Evolutionary conservation across 2,113 vertebrate genomes (phyloP), one percentile per base, ranked within the genome.

Genomic region (Ceratotherium simum): DNA sequence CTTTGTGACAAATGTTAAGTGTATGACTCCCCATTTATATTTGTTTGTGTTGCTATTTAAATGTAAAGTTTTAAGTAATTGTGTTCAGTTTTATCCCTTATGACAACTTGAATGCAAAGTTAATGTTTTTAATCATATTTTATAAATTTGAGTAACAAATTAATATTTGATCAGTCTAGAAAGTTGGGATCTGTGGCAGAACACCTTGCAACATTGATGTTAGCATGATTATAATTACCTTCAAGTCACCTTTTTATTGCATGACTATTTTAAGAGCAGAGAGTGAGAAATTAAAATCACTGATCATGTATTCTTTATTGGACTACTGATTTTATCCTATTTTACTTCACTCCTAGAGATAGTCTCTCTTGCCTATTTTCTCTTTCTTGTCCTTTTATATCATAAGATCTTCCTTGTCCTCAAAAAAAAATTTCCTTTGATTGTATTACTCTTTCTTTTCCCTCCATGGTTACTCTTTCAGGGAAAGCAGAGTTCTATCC

Each of bases 1-100:
- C 42, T 95, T 93, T 85, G 36, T 84, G 31, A 62, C 42, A 91
- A 92, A 82, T 75, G 42, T 85, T 58, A 60, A 58, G 8, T 88
- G 16, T 20, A 20, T 72, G 16, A 39, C 18, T 73, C 27, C 36
- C 21, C 16, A 12, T 39, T 79, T 69, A 5, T 51, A 65, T 87
- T 92, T 48, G 3, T 72, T 91, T 73, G 48, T 60, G 29, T 67
- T 84, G 42, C 67, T 92, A 64, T 86, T 69, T 88, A 62, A 75
- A 89, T 42, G 29, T 56, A 70, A 91, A 25, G 33, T 58, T 84
- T 84, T 48, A 33, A 88, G 29, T 86, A 27, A 58, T 8, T 86
- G 6, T 48, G 69, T 51, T 36, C 3, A 86, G 65, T n/a, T 91
- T 93, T 82, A 29, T 29, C 18, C 12, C 10, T 85, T 58, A 54